Base-by-base conservation (phyloP, 2,888 invertebrate species). In the Adelphocoris suturalis region DNA sequence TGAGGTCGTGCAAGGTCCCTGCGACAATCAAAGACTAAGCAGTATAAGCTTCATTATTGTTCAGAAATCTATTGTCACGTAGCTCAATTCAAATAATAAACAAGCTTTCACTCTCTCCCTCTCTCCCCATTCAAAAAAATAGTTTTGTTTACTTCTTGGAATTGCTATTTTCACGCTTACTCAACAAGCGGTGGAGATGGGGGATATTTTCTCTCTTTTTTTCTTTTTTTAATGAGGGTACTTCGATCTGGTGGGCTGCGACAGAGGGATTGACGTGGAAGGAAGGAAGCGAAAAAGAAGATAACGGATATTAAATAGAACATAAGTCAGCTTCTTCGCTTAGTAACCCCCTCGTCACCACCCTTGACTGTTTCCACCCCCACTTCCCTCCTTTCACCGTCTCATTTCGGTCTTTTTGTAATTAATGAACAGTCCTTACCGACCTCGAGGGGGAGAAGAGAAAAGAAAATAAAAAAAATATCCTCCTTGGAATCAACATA, bases 251-350 rank as follows among this genome's bases (percentile, higher is more conserved):
- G 78, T 78, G 76, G 37, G 76, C 14, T 78, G 16, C 78, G 37
- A 46, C 37, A 16, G 37, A 47, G 78, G 78, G 78, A 28, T 78
- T 37, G 78, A 47, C 78, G 37, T 46, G 46, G 78, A 78, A 78
- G 28, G 78, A 78, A 78, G 78, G 78, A 57, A 37, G 61, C 14
- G 46, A 57, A 87, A 87, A 57, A 75, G 75, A 76, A 76, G 87
- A 90, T 90, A 90, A 89, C 89, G 89, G 90, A 90, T 90, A 90
- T 90, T 90, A 89, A 90, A 90, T 89, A 81, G 80, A 90, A 90
- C 90, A 90, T 90, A 90, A 90, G 90, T 90, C 90, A 90, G 86
- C 86, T 82, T 75, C 87, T n/a, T 75, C 57, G 88, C 19, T 28
- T 23, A 75, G 48, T 47, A 1, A 80, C n/a, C 48, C 19, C 78